Base-by-base conservation (phyloP, 92 coral and sea anemone genomes). In the Epizoanthus rinbou region DNA sequence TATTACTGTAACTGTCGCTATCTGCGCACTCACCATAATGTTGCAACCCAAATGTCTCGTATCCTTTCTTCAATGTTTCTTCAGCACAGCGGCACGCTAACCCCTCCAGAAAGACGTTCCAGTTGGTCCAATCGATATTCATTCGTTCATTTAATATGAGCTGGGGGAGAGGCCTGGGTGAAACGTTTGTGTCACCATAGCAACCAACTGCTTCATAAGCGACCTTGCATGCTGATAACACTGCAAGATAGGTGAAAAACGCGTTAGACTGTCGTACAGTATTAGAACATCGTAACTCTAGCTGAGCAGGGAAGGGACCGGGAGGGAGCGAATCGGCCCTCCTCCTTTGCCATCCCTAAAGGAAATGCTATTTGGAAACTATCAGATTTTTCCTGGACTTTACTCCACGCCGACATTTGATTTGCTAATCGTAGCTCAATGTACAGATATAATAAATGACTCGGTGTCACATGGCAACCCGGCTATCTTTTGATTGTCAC, bases 81-180 rank as follows among this genome's bases (percentile, higher is more conserved):
- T 89, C 75, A 1, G 92, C 92, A 50, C 92, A 89, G 22, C 92
- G 92, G 58, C 92, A 89, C 21, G 84, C 92, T 15, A 81, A 23
- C 1, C 79, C 87, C 58, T 80, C 89, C 75, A 89, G 87, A 57
- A 74, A 86, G 41, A 59, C 50, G n/a, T 86, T 80, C 92, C 92
- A 89, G 11, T 81, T 81, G 11, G 63, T 59, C 92, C 92, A 89
- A 78, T 79, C 84, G 84, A 89, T 89, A 39, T 62, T 69, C 15
- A 33, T 52, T 81, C 92, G 92, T 15, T 89, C 89, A 69, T 86
- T 81, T 83, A 80, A 45, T 86, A 89, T 80, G 54, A 72, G 79
- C 57, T 86, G 85, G 87, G 89, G 87, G 41, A 89, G 86, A 56
- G 92, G 92, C 79, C 81, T 73, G 23, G 89, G 92, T 14, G 74